Base-by-base conservation (phyloP, 2,888 invertebrate species). In the Blera fallax region DNA sequence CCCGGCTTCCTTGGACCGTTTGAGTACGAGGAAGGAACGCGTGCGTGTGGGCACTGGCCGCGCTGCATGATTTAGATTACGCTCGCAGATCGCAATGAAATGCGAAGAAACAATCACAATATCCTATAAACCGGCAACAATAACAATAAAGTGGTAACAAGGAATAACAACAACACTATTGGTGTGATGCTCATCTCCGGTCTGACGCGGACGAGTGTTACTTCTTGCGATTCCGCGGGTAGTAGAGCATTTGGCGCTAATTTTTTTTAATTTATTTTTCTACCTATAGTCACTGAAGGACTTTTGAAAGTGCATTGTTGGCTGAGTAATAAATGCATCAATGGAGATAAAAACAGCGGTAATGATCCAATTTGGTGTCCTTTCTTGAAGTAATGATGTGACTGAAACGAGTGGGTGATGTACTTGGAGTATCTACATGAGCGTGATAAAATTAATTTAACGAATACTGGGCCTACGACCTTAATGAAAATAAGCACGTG, bases 61-160 rank as follows among this genome's bases (percentile, higher is more conserved):
- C 60, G 76, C 72, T 21, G 60, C 64, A 81, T 85, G 85, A 85
- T 81, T 85, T 76, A 85, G 85, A 85, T 81, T 58, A 85, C 73
- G 62, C 60, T 78, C 62, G 54, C 69, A 45, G 54, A 69, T 60
- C 73, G 62, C 79, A 74, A 69, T 73, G 74, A 69, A 79, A 69
- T 70, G 65, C 76, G 64, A 14, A 62, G 69, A 81, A 81, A 81
- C 80, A 81, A 81, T 85, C 76, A 77, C 76, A 85, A 85, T 85
- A 81, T 52, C 60, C 76, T 60, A 81, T 77, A 81, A 85, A 56
- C 65, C 54, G 76, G 43, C 67, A 67, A 67, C 79, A 70, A 81
- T 81, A 85, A 81, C 85, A 85, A 85, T 81, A 85, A 85, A 85
- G 70, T 85, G 37, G 80, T 72, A 76, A 81, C 70, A 77, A 70